Conservation (phyloP, 2,113 vertebrate species). For the Chaetops frenatus region DNA sequence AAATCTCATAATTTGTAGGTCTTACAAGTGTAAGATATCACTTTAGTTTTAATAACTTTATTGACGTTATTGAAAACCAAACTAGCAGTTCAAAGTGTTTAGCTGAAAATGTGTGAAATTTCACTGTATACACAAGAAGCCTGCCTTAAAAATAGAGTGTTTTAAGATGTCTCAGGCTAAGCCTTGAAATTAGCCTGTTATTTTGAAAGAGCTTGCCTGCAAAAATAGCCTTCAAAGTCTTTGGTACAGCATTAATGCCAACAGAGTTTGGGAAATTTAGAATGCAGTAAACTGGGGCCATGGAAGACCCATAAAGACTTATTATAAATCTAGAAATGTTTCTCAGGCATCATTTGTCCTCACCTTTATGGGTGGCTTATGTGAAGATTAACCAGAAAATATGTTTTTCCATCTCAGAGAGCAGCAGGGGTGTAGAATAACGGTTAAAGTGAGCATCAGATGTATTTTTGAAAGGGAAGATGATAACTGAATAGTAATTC, state of each 20-base stretch:
- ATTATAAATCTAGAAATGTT: background rate
- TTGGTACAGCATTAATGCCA: background rate
- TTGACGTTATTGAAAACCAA: background rate
- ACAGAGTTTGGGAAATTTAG: background rate
- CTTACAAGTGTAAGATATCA: background rate
- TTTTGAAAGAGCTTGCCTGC: background rate
- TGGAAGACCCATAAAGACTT: background rate
- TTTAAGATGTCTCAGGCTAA: background rate
- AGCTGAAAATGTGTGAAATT: background rate
- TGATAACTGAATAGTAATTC: background rate
- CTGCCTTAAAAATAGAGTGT: background rate
- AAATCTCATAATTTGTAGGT: background rate
- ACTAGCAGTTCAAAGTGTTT: background rate
- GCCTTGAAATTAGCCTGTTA: background rate
- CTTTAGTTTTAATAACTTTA: background rate
- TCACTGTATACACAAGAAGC: background rate
- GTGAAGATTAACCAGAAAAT: background rate
- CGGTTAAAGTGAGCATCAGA: background rate
- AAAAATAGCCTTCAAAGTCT: background rate
- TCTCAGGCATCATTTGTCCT: background rate
- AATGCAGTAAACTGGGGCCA: background rate
- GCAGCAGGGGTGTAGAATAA: background rate
- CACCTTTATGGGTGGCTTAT: background rate
- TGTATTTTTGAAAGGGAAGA: background rate
- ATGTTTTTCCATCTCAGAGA: background rate